phyloP scores from a whole-genome alignment of 2,888 invertebrate species.

The Neoitamus cyanurus region DNA sequence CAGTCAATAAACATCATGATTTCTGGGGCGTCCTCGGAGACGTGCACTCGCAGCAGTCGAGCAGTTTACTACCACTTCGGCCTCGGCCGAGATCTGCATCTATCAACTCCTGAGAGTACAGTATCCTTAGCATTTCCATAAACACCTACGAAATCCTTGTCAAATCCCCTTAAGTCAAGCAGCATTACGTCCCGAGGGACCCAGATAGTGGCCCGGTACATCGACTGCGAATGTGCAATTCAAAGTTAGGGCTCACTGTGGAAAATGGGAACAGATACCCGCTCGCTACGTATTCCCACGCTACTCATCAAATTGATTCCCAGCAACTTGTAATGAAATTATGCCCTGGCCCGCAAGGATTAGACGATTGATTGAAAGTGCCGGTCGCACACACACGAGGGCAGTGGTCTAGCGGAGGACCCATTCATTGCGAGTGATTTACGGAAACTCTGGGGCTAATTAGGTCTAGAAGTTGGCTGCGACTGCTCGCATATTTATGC shows the following conservation, averaged over 20 bases:
- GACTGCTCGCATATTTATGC: neutral
- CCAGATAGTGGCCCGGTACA: neutral
- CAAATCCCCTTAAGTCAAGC: constrained; percentile 49
- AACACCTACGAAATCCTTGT: constrained; percentile 52
- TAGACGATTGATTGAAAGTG: neutral
- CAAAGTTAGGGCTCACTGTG: neutral
- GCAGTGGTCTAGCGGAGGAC: neutral
- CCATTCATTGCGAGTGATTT: neutral
- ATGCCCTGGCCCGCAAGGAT: constrained; percentile 20
- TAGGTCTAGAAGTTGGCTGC: neutral
- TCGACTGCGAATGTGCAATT: constrained; percentile 9
- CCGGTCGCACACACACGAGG: neutral
- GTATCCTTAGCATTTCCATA: constrained; percentile 49
- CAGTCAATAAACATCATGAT: constrained; percentile 33
- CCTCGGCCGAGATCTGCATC: neutral
- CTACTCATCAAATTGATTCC: constrained; percentile 45
- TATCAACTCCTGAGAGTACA: constrained; percentile 45
- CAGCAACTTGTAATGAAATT: constrained; percentile 37
- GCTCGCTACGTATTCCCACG: constrained; percentile 38
- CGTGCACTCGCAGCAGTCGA: neutral
- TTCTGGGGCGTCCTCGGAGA: constrained; percentile 18
- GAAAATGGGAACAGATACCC: neutral
- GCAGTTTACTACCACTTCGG: neutral
- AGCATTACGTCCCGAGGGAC: constrained; percentile 39
- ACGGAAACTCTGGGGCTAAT: neutral